phyloP scores from a whole-genome alignment of 2,113 vertebrate species.

The Odocoileus hemionus region DNA sequence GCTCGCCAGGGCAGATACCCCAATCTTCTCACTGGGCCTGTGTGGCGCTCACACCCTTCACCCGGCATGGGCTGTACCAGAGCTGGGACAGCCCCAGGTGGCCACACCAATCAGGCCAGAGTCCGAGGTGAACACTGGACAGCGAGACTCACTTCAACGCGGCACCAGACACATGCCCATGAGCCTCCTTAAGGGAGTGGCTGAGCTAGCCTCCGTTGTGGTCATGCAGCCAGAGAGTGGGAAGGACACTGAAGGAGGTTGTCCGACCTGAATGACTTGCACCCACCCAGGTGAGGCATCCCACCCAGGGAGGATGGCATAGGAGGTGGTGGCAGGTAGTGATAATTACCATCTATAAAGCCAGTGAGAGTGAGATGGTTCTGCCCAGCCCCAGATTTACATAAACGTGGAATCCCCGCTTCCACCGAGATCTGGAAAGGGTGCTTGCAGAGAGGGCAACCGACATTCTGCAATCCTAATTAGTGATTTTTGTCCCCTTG shows the following conservation, averaged over 20 bases:
- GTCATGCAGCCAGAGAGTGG: fast-evolving
- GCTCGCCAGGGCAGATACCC: neutral
- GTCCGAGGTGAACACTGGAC: neutral
- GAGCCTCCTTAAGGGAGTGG: neutral
- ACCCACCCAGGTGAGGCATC: neutral
- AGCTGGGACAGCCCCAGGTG: neutral
- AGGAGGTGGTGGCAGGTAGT: neutral
- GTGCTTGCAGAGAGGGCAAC: slow-evolving; percentile 87
- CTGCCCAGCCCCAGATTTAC: slow-evolving; percentile 79
- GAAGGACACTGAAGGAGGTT: neutral
- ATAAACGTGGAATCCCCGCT: slow-evolving; percentile 77
- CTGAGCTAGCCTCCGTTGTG: neutral
- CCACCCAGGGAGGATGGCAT: neutral
- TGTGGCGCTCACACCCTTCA: neutral
- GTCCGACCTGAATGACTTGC: neutral
- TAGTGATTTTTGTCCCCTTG: slow-evolving; percentile 98
- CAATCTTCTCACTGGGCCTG: neutral
- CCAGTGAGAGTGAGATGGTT: slow-evolving; percentile 34
- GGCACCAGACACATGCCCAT: neutral
- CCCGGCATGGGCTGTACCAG: fast-evolving
- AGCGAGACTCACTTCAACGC: neutral
- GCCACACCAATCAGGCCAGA: neutral
- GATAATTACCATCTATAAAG: slow-evolving; percentile 40
- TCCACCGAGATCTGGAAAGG: slow-evolving; percentile 83
- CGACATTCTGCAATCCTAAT: slow-evolving; percentile 91